Base-by-base conservation (phyloP, 2,113 vertebrate genomes). In the Podarcis raffonei region DNA sequence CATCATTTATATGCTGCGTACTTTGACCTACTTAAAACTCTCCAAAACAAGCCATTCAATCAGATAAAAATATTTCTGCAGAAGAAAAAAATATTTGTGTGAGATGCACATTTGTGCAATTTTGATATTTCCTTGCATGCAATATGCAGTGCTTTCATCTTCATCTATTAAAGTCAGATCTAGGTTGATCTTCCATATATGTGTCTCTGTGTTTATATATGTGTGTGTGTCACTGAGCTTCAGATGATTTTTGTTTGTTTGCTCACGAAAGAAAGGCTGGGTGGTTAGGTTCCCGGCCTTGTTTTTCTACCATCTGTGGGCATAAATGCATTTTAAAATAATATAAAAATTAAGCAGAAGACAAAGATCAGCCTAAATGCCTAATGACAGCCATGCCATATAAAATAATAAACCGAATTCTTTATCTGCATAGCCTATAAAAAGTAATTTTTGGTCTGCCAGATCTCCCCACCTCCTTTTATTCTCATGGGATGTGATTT, bases 401-500 rank as follows among this genome's bases (percentile, higher is more conserved):
- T 53, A 86, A 88, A 87, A 86, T 9, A 79, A 62, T 35, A 57
- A 32, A 59, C 27, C 69, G 13, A 68, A 76, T 81, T 77, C 12
- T 22, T 1, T 57, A 69, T 68, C 78, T 92, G 30, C 25, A 66
- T 39, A 18, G 65, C 7, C 81, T 35, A 83, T 78, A 62, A 90
- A 92, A 84, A 59, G 32, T n/a, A 7, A 62, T 1, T 42, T 89
- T 89, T 93, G 74, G 71, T 53, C 20, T 91, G 35, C 88, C 35
- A 84, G 57, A 87, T 92, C 78, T 75, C 3, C 0, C 1, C 39
- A 85, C 72, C 0, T 0, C 1, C 20, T 72, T 69, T 77, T 32
- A 35, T 37, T 23, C 15, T 66, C 32, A 79, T 37, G 32, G 27
- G 81, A 92, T 89, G 68, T 15, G 90, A 91, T 95, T 89, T 92